These are phyloP conservation scores for Drosophila helvetica DNA, from an alignment of 2,888 invertebrate species.

Conservation along the genomic window DNA sequence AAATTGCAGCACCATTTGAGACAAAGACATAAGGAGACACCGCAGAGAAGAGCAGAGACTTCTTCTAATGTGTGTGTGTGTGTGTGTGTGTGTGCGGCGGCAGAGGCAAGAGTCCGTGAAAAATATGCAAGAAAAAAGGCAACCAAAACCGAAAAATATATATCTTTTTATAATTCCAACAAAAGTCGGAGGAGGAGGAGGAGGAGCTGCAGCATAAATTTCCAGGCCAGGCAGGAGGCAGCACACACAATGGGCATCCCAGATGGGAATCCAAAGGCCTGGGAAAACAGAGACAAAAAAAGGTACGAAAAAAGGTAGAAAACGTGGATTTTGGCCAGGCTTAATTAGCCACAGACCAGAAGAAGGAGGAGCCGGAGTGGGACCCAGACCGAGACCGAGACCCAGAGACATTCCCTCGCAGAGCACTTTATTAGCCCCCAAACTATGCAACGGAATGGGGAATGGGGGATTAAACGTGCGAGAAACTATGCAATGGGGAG, in stretches of 20 bases:
- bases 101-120: constrained; percentile 65
- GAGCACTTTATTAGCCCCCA: constrained; percentile 60
- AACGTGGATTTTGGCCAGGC: constrained; percentile 36
- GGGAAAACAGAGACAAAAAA: constrained; percentile 37
- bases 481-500: constrained; percentile 39
- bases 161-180: constrained; percentile 49
- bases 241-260: constrained; percentile 48
- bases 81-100: constrained; percentile 42
- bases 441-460: constrained; percentile 62
- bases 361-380: neutral
- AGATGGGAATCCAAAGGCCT: constrained; percentile 41
- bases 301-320: constrained; percentile 32
- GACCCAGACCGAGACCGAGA: too few relatives aligned
- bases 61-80: constrained; percentile 14
- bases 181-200: constrained; percentile 4
- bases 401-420: constrained; percentile 40
- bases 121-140: constrained; percentile 71
- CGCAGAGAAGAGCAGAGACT: constrained; percentile 17
- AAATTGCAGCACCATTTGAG: constrained; percentile 62
- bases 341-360: constrained; percentile 62
- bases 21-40: constrained; percentile 49
- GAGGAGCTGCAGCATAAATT: constrained; percentile 58
- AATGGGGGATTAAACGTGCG: constrained; percentile 40
- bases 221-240: constrained; percentile 11
- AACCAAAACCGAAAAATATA: constrained; percentile 58